These are phyloP conservation scores for Stigmatopora argus DNA, from an alignment of 2,113 vertebrate genomes.

Conservation along the genomic window DNA sequence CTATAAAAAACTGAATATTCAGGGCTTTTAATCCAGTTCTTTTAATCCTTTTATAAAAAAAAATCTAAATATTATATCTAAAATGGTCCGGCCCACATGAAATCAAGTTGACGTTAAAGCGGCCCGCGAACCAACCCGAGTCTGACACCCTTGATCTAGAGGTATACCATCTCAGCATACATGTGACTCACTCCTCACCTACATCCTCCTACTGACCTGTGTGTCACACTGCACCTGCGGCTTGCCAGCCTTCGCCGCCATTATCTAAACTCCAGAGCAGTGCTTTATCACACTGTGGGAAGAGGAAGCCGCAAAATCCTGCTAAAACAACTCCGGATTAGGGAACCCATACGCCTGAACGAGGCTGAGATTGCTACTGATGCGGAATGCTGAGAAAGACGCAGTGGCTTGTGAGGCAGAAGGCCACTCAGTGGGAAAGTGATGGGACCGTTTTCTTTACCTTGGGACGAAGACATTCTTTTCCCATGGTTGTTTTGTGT, in stretches of 20 bases:
- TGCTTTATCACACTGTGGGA: slow-evolving; percentile 79
- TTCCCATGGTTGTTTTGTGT: slow-evolving; percentile 75
- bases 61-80: no score
- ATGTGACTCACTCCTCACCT: slow-evolving; percentile 15
- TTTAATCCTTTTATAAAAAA: no score
- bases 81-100: no score
- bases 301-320: slow-evolving; percentile 78
- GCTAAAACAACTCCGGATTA: slow-evolving; percentile 82
- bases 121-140: no score
- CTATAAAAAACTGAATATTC: no score
- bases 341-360: slow-evolving; percentile 68
- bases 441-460: slow-evolving; percentile 75
- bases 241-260: slow-evolving; percentile 51
- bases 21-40: no score
- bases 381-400: slow-evolving; percentile 79
- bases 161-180: slow-evolving; percentile 13
- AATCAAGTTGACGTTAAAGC: no score
- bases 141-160: no score
- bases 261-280: slow-evolving; percentile 68
- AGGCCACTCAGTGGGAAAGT: slow-evolving; percentile 69
- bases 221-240: slow-evolving; percentile 70
- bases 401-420: slow-evolving; percentile 70
- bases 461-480: slow-evolving; percentile 80
- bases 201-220: slow-evolving; percentile 56
- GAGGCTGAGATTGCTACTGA: slow-evolving; percentile 75